Base-by-base conservation (phyloP, 2,113 vertebrate species). In the Scartelaos histophorus region DNA sequence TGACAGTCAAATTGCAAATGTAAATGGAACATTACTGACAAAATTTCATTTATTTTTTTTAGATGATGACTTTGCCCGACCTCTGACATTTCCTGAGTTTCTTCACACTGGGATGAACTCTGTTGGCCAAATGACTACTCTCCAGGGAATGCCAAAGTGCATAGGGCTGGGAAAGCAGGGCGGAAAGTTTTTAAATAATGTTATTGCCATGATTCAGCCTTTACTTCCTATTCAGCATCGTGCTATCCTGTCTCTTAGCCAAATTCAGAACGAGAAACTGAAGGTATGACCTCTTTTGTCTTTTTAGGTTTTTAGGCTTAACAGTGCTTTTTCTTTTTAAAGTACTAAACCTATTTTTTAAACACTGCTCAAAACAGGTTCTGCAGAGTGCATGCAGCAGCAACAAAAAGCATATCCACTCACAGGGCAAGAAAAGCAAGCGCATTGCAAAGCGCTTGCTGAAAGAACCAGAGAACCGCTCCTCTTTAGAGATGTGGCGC, bases 381-480 rank as follows among this genome's bases (percentile, higher is more conserved):
- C 49, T 93, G 75, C 94, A 91, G 56, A 95, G 93, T 75, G 81
- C 96, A 29, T 83, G 87, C 65, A 71, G 82, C 1, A 92, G 93
- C 84, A 95, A 92, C 64, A 97, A 96, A 87, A 98, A 95, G 88
- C 88, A 92, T 25, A 80, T 97, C 73, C 96, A 95, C 85, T 89
- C 87, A 34, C 96, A 97, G 84, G 96, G 97, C 11, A 98, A 94
- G 84, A 93, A 90, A 80, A 97, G 96, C 90, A 98, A 96, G 88
- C 95, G 93, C 1, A 67, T 98, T 46, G 93, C 95, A 69, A 99
- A 97, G 85, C 92, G 86, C 13, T 94, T 99, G 38, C 96, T 99
- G 19, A 98, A 98, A 86, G 95, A 96, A 82, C 86, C 93, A 0
- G 95, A 95, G 17, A 98, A 96, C 89, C 90, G 96, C 70, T 96